Base-by-base conservation (phyloP, 2,113 vertebrate species). In the Meriones unguiculatus region DNA sequence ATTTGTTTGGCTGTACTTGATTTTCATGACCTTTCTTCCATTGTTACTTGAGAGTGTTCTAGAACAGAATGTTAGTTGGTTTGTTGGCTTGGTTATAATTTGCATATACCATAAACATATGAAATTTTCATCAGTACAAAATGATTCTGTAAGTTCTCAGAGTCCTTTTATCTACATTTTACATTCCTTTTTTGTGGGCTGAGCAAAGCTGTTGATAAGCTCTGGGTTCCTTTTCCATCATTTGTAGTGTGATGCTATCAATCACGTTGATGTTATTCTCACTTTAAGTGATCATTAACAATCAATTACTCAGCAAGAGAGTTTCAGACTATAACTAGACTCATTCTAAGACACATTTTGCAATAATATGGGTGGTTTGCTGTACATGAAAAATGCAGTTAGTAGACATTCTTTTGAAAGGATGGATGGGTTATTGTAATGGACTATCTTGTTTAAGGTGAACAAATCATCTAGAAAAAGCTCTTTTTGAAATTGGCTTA, bases 61-160 rank as follows among this genome's bases (percentile, higher is more conserved):
- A 84, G n/a, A 95, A n/a, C 3, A 17, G n/a, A 35, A 67, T 46
- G 17, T 91, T 80, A 75, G 57, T 80, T 78, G 57, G 20, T 81
- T 78, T 91, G 64, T 67, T 94, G 93, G 72, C 41, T 94, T 93
- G 69, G 78, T 87, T 93, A 9, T 94, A 81, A 89, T 94, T 95
- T 91, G 13, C 77, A 90, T 72, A 57, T 78, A 89, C 46, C 30
- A 73, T 78, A 86, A 86, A 88, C 18, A 70, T 64, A 64, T 41
- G 50, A 75, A 89, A 91, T 59, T 70, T 35, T 38, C 22, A 87
- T 94, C 17, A 67, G 14, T 93, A 78, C 24, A 78, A 82, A 95
- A 81, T 88, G 6, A 72, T n/a, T 94, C 46, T 70, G 70, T 92
- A 65, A 88, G 78, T 25, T 9, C 13, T 93, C 18, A 25, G 5